Evolutionary conservation across 2,113 vertebrate species (phyloP).

Genomic region (Antennarius striatus): DNA sequence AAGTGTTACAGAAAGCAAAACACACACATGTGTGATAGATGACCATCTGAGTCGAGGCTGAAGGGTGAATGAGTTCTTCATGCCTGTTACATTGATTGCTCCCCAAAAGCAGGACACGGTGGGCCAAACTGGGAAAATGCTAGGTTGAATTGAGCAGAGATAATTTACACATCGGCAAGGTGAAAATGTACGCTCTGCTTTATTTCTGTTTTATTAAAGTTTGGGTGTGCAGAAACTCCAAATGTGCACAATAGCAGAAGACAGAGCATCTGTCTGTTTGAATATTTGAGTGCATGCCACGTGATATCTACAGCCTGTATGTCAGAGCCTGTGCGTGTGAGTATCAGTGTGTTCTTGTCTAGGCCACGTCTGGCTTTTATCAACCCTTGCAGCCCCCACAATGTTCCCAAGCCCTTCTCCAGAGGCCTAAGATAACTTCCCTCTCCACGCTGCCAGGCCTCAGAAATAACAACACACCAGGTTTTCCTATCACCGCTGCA

Average conservation of each 20-base stretch:
- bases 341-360: conserved; percentile 45
- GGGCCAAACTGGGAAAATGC: conserved; percentile 47
- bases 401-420: conserved; percentile 57
- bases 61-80: conserved; percentile 57
- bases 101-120: conserved; percentile 52
- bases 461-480: conserved; percentile 74
- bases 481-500: conserved; percentile 68
- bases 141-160: conserved; percentile 38
- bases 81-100: conserved; percentile 37
- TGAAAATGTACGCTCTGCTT: no score
- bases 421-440: conserved; percentile 67
- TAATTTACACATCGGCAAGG: conserved; percentile 37
- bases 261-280: conserved; percentile 6
- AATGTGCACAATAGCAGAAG: not conserved
- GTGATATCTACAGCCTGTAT: not conserved
- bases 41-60: conserved; percentile 60
- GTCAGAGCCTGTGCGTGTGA: conserved; percentile 33
- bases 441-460: conserved; percentile 59
- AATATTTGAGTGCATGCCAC: not conserved
- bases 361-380: conserved; percentile 62
- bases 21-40: conserved; percentile 63
- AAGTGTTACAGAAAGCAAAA: conserved; percentile 56
- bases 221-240: not conserved
- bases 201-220: no score
- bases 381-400: conserved; percentile 46